These are phyloP conservation scores for Diadumene lineata DNA, from an alignment of 92 coral and sea anemone genomes.

Conservation along the genomic window DNA sequence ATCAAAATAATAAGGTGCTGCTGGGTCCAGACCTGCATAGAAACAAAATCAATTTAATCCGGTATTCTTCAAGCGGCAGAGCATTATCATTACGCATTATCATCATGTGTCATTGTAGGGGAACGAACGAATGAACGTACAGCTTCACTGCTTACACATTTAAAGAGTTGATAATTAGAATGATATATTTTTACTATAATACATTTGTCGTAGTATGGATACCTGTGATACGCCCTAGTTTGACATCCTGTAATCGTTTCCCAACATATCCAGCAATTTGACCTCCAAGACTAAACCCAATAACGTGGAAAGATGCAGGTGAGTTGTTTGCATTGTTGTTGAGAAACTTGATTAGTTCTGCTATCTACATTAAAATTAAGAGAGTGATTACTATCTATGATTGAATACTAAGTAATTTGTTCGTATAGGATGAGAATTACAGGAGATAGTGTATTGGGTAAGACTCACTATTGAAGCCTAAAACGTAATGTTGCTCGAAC, in stretches of 20 bases:
- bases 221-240: constrained; percentile 58
- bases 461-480: too few relatives aligned
- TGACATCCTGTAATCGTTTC: constrained; percentile 21
- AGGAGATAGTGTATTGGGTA: too few relatives aligned
- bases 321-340: constrained; percentile 24
- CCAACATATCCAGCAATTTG: constrained; percentile 70
- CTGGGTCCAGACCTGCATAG: constrained; percentile 60
- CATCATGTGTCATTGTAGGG: too few relatives aligned
- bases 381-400: not conserved
- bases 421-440: too few relatives aligned
- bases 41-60: not conserved
- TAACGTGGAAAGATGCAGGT: constrained; percentile 41
- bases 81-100: too few relatives aligned
- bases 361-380: constrained; percentile 20
- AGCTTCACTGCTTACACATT: not conserved
- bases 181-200: not conserved
- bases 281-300: constrained; percentile 68
- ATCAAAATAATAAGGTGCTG: constrained; percentile 39
- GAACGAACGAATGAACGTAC: too few relatives aligned
- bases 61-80: too few relatives aligned
- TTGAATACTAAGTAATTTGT: too few relatives aligned
- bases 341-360: constrained; percentile 48
- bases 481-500: too few relatives aligned
- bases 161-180: not conserved
- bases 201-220: not conserved